Base-by-base conservation (phyloP, 2,113 vertebrate genomes). In the Rhinolophus ferrumequinum region DNA sequence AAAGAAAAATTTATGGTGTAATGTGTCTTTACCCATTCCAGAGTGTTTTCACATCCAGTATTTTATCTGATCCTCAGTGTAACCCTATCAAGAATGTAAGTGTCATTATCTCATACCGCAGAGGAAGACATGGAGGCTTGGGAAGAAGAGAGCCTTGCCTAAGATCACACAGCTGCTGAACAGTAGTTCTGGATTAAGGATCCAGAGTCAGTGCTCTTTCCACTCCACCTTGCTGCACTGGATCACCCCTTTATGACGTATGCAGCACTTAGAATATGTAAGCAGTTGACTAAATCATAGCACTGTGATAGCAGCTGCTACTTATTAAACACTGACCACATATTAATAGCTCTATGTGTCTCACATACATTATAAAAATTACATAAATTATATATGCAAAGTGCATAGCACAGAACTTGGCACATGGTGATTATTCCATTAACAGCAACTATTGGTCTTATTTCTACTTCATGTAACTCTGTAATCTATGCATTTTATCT, bases 381-480 rank as follows among this genome's bases (percentile, higher is more conserved):
- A 67, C 38, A 62, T 79, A 54, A 67, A 64, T 3, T 28, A 38
- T 56, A 16, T 80, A 66, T 21, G 11, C n/a, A 70, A 87, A 95
- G 15, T 64, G 3, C 3, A 64, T 1, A 82, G 72, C 44, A 67
- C 1, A 56, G 52, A 28, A 86, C 69, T 69, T 62, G 50, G 50
- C 64, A 93, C 13, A 76, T 6, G 58, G n/a, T 3, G 80, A 90
- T 82, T 79, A 41, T 38, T 77, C 12, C 19, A 95, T 75, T 60
- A 93, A 83, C 30, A 94, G 60, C 69, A 97, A 89, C 11, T 58
- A 81, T 7, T n/a, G 28, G 19, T 92, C n/a, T 88, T 88, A 72
- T n/a, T 88, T 90, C 77, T 90, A 56, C 88, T 62, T 70, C 12
- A 75, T 64, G 56, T 12, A 90, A 81, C 52, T 87, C 58, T 90